phyloP scores from a whole-genome alignment of 2,113 vertebrate genomes.

The Lophura nycthemera region DNA sequence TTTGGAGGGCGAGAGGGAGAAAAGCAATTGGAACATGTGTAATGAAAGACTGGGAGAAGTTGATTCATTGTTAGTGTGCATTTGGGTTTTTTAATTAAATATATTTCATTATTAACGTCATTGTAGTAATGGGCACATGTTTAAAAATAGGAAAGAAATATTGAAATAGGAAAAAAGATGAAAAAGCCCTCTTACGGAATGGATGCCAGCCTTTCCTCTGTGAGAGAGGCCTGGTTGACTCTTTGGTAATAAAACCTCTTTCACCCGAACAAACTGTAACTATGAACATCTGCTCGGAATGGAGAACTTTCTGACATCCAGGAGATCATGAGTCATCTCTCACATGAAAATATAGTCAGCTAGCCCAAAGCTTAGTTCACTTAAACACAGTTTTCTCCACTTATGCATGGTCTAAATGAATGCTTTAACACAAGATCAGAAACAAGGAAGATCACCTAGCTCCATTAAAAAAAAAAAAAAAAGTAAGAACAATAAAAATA shows the following conservation, averaged over 20 bases:
- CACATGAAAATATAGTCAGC: slow-evolving; percentile 56
- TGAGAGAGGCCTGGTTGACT: background rate
- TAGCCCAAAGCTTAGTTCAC: slow-evolving; percentile 32
- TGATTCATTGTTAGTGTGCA: background rate
- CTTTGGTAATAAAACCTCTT: slow-evolving; percentile 46
- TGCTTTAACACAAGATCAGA: background rate
- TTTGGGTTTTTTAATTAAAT: background rate
- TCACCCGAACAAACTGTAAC: slow-evolving; percentile 19
- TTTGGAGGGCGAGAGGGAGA: background rate
- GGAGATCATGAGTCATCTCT: slow-evolving; percentile 37
- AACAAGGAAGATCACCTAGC: background rate
- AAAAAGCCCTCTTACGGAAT: background rate
- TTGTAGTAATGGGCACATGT: background rate
- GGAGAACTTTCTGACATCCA: slow-evolving; percentile 36
- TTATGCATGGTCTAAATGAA: background rate
- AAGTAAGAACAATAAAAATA: background rate
- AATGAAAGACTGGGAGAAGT: background rate
- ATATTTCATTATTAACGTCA: slow-evolving; percentile 9
- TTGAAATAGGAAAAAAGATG: background rate
- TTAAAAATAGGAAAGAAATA: slow-evolving; percentile 25
- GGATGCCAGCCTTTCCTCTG: background rate
- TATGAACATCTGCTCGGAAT: slow-evolving; percentile 28
- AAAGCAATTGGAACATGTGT: background rate
- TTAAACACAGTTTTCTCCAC: background rate
- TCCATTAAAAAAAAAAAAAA: background rate